A percentile compares a stretch with the other conserved stretches of the same genome.
These are phyloP conservation scores for Lethocerus indicus DNA, from an alignment of 1,140 invertebrate genomes.

Conservation along the genomic window DNA sequence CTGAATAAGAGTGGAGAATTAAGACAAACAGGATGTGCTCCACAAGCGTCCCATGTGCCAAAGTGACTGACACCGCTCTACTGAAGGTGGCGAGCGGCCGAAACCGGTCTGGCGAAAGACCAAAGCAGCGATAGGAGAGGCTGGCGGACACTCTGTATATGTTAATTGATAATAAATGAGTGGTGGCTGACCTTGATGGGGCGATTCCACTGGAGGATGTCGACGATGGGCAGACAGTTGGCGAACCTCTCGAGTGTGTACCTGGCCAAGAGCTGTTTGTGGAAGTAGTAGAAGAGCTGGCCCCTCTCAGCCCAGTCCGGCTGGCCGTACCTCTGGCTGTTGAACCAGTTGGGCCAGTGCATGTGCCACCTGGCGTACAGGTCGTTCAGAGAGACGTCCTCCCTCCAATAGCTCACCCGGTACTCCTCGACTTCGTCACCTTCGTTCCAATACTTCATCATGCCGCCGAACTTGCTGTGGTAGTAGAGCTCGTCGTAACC, in stretches of 20 bases:
- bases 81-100: too few relatives aligned
- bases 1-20: too few relatives aligned
- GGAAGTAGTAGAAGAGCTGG: neutral
- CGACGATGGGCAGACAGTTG: slow-evolving; percentile 38
- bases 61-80: too few relatives aligned
- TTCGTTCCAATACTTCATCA: slow-evolving; percentile 22
- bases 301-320: neutral
- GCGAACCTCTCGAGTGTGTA: slow-evolving; percentile 50
- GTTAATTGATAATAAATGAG: too few relatives aligned
- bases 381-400: slow-evolving; percentile 48
- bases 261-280: slow-evolving; percentile 29
- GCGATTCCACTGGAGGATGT: slow-evolving; percentile 29
- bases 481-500: slow-evolving; percentile 20
- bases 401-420: slow-evolving; percentile 48
- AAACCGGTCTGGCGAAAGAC: too few relatives aligned
- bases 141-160: too few relatives aligned
- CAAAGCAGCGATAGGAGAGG: too few relatives aligned
- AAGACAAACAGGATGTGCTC: too few relatives aligned
- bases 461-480: slow-evolving; percentile 20
- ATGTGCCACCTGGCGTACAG: slow-evolving; percentile 48
- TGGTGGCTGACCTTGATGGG: too few relatives aligned
- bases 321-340: slow-evolving; percentile 27
- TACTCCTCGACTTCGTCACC: slow-evolving; percentile 34
- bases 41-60: too few relatives aligned
- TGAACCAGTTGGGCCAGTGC: slow-evolving; percentile 43